Evolutionary conservation across 2,797 vertebrate genomes (phyloP).

Genomic region (Sebastes alutus): DNA sequence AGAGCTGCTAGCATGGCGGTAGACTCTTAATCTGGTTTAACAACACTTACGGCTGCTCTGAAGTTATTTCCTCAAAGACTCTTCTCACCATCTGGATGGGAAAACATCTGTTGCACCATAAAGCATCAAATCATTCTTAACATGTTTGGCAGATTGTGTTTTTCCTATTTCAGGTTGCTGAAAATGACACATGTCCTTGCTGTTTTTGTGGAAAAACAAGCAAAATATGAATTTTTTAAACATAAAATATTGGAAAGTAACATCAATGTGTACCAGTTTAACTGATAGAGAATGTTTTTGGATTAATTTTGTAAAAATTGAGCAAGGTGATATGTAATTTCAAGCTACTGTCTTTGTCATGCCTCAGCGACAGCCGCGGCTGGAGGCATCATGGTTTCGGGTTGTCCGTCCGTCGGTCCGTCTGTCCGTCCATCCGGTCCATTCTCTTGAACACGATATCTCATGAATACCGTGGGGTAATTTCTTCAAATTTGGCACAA

Average conservation of each 20-base stretch:
- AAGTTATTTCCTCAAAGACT: background rate
- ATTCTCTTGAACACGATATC: background rate
- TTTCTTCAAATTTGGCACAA: background rate
- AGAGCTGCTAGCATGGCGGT: background rate
- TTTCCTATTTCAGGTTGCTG: background rate
- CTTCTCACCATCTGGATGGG: background rate
- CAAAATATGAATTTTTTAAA: background rate
- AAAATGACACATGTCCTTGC: background rate
- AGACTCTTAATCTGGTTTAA: background rate
- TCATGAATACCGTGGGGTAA: accelerated
- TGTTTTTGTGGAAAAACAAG: background rate
- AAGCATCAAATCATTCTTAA: too few relatives aligned
- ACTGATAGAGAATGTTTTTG: background rate
- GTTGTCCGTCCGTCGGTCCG: background rate
- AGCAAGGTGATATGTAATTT: background rate
- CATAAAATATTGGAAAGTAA: background rate
- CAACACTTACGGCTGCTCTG: background rate
- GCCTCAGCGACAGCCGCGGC: accelerated
- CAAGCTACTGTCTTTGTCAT: background rate
- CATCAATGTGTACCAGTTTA: background rate
- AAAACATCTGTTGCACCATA: background rate
- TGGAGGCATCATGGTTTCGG: accelerated
- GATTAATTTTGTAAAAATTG: background rate
- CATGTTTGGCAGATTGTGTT: too few relatives aligned
- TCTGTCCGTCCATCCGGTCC: background rate